A percentile compares a stretch with the other conserved stretches of the same genome.
Conservation (phyloP, 2,113 vertebrate genomes). For the Erinaceus europaeus region DNA sequence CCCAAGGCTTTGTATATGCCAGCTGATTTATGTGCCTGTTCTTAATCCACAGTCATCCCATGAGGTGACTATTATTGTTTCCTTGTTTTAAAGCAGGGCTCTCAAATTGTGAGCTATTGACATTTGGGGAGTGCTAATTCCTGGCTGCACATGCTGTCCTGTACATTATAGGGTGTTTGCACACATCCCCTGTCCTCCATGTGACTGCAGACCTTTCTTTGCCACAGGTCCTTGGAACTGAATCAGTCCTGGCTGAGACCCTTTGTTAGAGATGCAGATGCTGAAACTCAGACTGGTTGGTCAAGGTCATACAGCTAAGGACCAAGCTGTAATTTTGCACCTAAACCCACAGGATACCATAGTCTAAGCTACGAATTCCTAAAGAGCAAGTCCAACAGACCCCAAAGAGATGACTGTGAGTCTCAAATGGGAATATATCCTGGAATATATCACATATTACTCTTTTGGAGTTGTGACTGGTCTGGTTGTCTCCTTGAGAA, state of each 20-base stretch:
- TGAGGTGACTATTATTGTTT: neutral
- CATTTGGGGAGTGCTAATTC: neutral
- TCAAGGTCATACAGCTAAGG: neutral
- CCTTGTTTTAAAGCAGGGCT: neutral
- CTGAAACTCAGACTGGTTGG: neutral
- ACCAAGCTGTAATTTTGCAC: neutral
- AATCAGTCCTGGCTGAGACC: neutral
- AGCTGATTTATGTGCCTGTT: neutral
- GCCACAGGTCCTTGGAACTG: neutral
- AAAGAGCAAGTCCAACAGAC: neutral
- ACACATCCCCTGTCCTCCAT: too few species aligned
- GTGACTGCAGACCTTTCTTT: too few species aligned
- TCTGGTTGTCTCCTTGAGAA: neutral
- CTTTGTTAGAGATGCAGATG: neutral
- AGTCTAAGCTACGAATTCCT: neutral
- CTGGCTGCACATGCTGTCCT: too few species aligned
- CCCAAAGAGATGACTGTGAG: neutral
- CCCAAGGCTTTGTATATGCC: neutral
- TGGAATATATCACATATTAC: neutral
- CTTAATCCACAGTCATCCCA: neutral
- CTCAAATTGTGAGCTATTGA: neutral
- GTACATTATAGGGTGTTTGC: fast-evolving
- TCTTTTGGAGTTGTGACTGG: neutral
- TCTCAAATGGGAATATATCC: neutral
- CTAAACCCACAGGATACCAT: neutral